phyloP scores from a whole-genome alignment of 1,140 invertebrate species.

The Mya arenaria region DNA sequence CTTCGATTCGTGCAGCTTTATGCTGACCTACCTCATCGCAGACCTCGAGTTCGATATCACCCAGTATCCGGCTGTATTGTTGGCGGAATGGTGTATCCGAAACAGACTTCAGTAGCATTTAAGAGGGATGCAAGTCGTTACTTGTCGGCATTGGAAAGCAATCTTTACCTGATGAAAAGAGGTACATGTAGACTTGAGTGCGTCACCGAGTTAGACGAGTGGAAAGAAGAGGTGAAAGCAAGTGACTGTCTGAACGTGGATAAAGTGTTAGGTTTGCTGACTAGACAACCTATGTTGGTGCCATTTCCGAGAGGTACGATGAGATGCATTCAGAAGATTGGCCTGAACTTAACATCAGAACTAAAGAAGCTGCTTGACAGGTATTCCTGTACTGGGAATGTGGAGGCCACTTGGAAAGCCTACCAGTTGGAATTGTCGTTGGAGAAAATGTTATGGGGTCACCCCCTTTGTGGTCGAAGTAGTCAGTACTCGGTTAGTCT shows the following conservation, averaged over 20 bases:
- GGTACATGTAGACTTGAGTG: background rate
- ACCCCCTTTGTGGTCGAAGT: background rate
- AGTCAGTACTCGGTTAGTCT: background rate
- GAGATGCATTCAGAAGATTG: too few relatives aligned
- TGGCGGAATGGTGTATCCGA: too few relatives aligned
- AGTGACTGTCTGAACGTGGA: too few relatives aligned
- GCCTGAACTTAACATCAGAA: too few relatives aligned
- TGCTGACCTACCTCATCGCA: slow-evolving; percentile 27
- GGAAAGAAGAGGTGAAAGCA: too few relatives aligned
- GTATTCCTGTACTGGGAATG: slow-evolving; percentile 19
- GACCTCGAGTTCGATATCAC: background rate
- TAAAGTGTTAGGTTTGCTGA: background rate
- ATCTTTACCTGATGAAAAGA: background rate
- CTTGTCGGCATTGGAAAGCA: slow-evolving; percentile 1
- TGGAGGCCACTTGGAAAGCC: slow-evolving; percentile 2
- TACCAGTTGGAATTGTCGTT: slow-evolving; percentile 6
- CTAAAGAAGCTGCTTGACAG: too few relatives aligned
- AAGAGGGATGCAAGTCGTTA: slow-evolving; percentile 20
- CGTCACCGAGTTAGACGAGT: too few relatives aligned
- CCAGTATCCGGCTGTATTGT: slow-evolving; percentile 37
- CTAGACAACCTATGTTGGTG: background rate
- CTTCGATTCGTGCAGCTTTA: slow-evolving; percentile 43
- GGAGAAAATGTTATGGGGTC: slow-evolving; percentile 33
- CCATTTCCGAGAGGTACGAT: background rate
- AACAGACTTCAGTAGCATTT: too few relatives aligned